Percentiles rank a stretch among this genome's conserved stretches.
Conservation (phyloP, 2,113 vertebrate species). For the Lagopus leucura region DNA sequence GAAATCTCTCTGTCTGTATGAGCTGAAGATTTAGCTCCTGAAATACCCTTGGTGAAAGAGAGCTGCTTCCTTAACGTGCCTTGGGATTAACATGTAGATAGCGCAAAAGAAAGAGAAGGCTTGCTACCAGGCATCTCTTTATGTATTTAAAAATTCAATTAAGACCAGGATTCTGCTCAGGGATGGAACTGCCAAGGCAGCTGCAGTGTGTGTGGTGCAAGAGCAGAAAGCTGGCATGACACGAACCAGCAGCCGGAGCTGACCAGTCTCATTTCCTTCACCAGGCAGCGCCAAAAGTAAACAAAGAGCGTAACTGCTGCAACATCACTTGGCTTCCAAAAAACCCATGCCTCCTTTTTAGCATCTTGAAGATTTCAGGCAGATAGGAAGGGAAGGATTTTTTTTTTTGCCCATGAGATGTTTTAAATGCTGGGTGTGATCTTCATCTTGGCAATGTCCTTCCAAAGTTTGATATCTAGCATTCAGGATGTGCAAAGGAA, state of each 20-base stretch:
- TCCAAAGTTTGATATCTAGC: neutral
- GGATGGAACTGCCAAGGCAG: neutral
- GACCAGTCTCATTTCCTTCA: neutral
- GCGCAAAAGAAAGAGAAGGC: neutral
- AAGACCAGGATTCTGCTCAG: neutral
- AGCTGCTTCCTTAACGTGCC: neutral
- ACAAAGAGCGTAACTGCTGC: neutral
- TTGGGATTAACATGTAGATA: neutral
- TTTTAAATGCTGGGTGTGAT: neutral
- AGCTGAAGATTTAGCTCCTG: neutral
- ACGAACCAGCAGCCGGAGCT: neutral
- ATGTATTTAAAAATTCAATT: neutral
- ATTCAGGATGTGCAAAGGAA: constrained; percentile 5
- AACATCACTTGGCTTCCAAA: neutral
- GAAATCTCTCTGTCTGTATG: neutral
- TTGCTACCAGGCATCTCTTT: neutral
- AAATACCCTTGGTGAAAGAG: neutral
- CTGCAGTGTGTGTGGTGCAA: neutral
- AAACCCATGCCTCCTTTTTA: neutral
- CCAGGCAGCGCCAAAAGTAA: neutral
- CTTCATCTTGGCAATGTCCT: constrained; percentile 19
- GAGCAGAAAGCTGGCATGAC: neutral
- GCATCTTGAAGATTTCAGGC: neutral
- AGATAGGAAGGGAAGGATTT: neutral
- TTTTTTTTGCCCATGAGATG: neutral